Evolutionary conservation across 2,113 vertebrate genomes (phyloP), one percentile per base, ranked within the genome.

Genomic region (Channa maculata): DNA sequence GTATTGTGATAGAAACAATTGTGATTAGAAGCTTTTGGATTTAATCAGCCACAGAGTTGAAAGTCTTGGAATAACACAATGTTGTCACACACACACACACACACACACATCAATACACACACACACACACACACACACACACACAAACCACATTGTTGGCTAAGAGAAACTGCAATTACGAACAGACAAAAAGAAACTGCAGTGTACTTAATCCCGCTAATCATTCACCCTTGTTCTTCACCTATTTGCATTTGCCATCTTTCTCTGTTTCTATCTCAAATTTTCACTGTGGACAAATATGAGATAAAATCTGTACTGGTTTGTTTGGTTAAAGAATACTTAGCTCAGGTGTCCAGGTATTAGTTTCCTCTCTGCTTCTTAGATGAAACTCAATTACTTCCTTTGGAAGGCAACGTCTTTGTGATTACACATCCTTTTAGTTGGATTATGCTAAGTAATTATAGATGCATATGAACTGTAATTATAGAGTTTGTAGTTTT

Each of bases 1-100:
- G 34, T 62, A 24, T 60, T 65, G 14, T 75, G 50, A 60, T 51
- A 12, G 13, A 72, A 59, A 61, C 34, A 66, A 65, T 73, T 85
- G 58, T 46, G 55, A 66, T 14, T 12, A 71, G 45, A 62, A 62
- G 13, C 33, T 10, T 6, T 59, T 41, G 2, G 45, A 77, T 52
- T 43, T 38, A 58, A 68, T 62, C 48, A 9, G 5, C 45, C 55
- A 49, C 5, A 52, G 33, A 54, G 45, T 39, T 50, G 38, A 54
- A 54, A 65, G 33, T 13, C n/a, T 12, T 10, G 38, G 37, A 34
- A 72, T 65, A 63, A 62, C 6, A n/a, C 33, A 48, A 59, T 34
- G 72, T 13, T 39, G 37, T 34, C 34, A 38, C 10, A 63, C 5
- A 5, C 61, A 59, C 52, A 49, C 5, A 5, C 61, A 59, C 52